phyloP scores from a whole-genome alignment of 2,113 vertebrate genomes.

The Neotoma lepida region DNA sequence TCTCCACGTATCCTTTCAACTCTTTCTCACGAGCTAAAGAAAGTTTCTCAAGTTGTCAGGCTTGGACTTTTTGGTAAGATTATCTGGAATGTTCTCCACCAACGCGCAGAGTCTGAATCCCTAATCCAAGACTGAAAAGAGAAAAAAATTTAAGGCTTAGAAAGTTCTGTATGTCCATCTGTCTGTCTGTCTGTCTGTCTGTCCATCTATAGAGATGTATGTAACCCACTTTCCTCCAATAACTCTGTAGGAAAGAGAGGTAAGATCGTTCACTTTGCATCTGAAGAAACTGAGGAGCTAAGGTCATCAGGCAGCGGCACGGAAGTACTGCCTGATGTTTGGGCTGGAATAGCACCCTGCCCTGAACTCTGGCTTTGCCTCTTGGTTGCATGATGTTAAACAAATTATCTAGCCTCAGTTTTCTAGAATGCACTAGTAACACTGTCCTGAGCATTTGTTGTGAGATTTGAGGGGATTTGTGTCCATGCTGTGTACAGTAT shows the following conservation, averaged over 20 bases:
- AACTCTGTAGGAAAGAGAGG: neutral
- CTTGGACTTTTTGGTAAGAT: neutral
- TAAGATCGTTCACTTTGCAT: neutral
- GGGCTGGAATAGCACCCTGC: neutral
- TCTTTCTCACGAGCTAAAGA: neutral
- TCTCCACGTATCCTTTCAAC: fast-evolving
- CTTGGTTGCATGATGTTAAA: neutral
- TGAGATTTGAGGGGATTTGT: neutral
- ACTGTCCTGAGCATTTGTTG: neutral
- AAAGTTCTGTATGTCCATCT: neutral
- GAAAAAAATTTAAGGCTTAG: neutral
- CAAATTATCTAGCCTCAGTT: neutral
- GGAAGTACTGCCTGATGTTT: fast-evolving
- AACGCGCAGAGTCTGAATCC: neutral
- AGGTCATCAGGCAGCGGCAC: neutral
- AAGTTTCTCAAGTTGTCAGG: neutral
- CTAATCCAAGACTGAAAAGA: neutral
- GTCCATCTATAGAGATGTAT: neutral
- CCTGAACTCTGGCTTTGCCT: neutral
- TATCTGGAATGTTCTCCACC: neutral
- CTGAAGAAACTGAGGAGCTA: neutral
- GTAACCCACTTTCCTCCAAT: neutral
- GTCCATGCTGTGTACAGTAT: fast-evolving
- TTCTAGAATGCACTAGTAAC: neutral
- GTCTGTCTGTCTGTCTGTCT: neutral